Base-by-base conservation (phyloP, 1,140 invertebrate genomes). In the Alviniconcha marisindica region DNA sequence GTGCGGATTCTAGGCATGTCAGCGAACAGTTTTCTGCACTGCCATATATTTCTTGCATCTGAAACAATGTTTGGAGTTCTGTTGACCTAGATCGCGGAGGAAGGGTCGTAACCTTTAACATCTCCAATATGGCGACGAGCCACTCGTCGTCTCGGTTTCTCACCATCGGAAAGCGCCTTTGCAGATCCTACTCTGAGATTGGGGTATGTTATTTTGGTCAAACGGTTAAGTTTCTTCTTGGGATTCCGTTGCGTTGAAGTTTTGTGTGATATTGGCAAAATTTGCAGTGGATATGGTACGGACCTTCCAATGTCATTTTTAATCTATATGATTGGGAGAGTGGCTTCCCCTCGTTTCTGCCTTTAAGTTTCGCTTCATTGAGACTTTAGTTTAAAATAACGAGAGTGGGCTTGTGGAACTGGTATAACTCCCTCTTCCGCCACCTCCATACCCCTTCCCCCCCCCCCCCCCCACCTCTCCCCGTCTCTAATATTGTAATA, bases 71-170 rank as follows among this genome's bases (percentile, higher is more conserved):
- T 14, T 10, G 66, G 28, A n/a, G 36, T 7, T 28, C n/a, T 7
- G 66, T n/a, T 12, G n/a, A n/a, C n/a, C n/a, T n/a, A n/a, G n/a
- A n/a, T n/a, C n/a, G n/a, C n/a, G n/a, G n/a, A n/a, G n/a, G 31
- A 4, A 60, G 44, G 77, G 56, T 44, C 38, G 60, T 66, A n/a
- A 28, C 78, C 56, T 80, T 66, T 80, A 33, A 80, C 56, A 78
- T 33, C 60, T 14, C 36, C 56, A 80, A 66, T 5, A 80, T 80
- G 78, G 56, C 78, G 78, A 40, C 56, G n/a, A 60, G 78, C 14
- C 4, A 42, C 24, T 44, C 42, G 4, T 44, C 78, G 21, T 60
- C 78, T 21, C 4, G 38, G 1, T 40, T 33, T 24, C 69, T 44
- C 40, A 80, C 60, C 24, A 1, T 80, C 28, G 78, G 56, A 1